Base-by-base conservation (phyloP, 2,888 invertebrate species). In the Deilephila porcellus region DNA sequence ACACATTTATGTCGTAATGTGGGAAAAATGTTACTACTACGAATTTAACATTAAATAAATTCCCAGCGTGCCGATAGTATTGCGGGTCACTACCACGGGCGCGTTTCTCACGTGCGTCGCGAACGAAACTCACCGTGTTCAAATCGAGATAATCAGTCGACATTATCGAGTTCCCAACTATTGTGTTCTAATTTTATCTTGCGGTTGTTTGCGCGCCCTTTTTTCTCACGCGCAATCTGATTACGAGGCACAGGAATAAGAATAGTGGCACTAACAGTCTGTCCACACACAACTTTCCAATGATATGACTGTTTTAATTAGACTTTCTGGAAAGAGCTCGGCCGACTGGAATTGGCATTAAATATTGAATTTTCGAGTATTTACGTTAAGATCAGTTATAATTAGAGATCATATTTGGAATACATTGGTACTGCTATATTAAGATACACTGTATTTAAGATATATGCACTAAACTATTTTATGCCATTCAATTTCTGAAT, bases 151-250 rank as follows among this genome's bases (percentile, higher is more conserved):
- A 53, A 72, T 67, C 37, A 67, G 37, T 25, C 34, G 56, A 25
- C n/a, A 67, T 72, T 73, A 76, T 74, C 74, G 70, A 71, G 76
- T 82, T 82, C 79, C 75, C 82, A 80, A 74, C 77, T 74, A 81
- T 82, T 82, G 82, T 82, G 74, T 77, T 76, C 45, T 76, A 75
- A 74, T 76, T 77, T 77, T 67, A 59, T 72, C 72, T 25, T 60
- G 59, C 71, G 45, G 60, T 60, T 56, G 20, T 45, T 77, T 77
- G 76, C 71, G 76, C 76, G 78, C 81, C 81, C 82, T 82, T 80
- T 80, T 80, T 82, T 80, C 79, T 80, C 80, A 78, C 81, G 76
- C 77, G 78, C 74, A 77, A 78, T 79, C 76, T 75, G 73, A 74
- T 74, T 45, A 52, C 20, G 14, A 56, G 56, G 17, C 11, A 52